Evolutionary conservation across 2,888 invertebrate species (phyloP), one percentile per base, ranked within the genome.

Genomic region (Cerastoderma edule): DNA sequence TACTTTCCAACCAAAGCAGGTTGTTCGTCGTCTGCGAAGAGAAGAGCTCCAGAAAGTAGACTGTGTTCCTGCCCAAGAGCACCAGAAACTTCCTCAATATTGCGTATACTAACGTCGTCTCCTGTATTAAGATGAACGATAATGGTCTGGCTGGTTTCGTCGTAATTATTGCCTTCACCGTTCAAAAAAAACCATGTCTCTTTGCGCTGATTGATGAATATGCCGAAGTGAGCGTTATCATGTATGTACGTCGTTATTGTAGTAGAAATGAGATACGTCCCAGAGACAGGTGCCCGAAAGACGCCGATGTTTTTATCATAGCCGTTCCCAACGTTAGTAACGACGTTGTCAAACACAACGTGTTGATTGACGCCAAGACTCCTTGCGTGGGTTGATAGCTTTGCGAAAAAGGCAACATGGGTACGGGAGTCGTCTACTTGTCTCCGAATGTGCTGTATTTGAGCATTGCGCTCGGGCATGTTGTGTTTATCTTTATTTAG

Each of bases 221-320:
- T 6, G 22, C n/a, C 46, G 16, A 46, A 46, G 22, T 46, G 46
- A n/a, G n/a, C 46, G 46, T 6, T 2, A 46, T 46, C 46, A 46
- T 22, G 46, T 22, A 13, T 4, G 22, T 46, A 53, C 5, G 53
- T 24, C 8, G 53, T 53, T 10, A 53, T 5, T 10, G 53, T 19
- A 27, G 24, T 24, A 8, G 53, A 19, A 22, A 53, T 24, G 2
- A 53, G 53, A 53, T 53, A 53, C 1, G 28, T n/a, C 8, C 53
- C 53, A 4, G 53, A 24, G 24, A n/a, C 27, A 10, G 53, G 53
- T 53, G 53, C 53, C 53, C 28, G 24, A 27, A 53, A 53, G 8
- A 53, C 53, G 8, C 53, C 53, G 13, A 53, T 53, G 13, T n/a
- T n/a, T 24, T 28, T 53, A 27, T 53, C 53, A 27, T 53, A 53